Evolutionary conservation across 1,140 invertebrate species (phyloP).

Genomic region (Schmidtea mediterranea): DNA sequence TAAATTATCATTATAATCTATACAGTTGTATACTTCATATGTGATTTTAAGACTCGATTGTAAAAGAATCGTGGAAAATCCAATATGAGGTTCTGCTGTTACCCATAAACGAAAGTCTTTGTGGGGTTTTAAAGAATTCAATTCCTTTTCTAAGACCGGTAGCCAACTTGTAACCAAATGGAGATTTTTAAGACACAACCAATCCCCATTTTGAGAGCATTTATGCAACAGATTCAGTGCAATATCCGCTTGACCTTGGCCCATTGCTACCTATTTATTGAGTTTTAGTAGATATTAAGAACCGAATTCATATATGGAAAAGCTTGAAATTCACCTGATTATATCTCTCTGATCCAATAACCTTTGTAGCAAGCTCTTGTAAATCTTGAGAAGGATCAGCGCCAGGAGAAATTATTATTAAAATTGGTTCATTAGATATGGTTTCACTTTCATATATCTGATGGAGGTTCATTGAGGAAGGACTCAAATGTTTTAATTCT

Average conservation of each 20-base stretch:
- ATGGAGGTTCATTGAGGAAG: constrained; percentile 35
- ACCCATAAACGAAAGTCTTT: constrained; percentile 45
- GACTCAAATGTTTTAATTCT: constrained; percentile 36
- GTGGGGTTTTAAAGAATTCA: constrained; percentile 29
- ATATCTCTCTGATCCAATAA: constrained; percentile 32
- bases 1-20: too few relatives aligned
- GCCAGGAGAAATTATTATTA: constrained; percentile 43
- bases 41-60: constrained; percentile 48
- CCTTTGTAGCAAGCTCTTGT: constrained; percentile 33
- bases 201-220: constrained; percentile 34
- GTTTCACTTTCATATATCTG: constrained; percentile 34
- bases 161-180: constrained; percentile 55
- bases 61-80: constrained; percentile 37
- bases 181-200: constrained; percentile 59
- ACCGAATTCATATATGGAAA: constrained; percentile 3
- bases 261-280: constrained; percentile 38
- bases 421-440: constrained; percentile 36
- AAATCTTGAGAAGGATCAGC: constrained; percentile 55
- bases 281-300: background rate
- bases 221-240: constrained; percentile 33
- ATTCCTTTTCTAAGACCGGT: constrained; percentile 38
- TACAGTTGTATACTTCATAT: constrained; percentile 38
- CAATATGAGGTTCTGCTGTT: constrained; percentile 39
- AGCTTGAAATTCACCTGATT: constrained; percentile 30
- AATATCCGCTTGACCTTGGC: constrained; percentile 41